These are phyloP conservation scores for Malurus alboscapulatus DNA, from an alignment of 2,113 vertebrate genomes.

Conservation along the genomic window DNA sequence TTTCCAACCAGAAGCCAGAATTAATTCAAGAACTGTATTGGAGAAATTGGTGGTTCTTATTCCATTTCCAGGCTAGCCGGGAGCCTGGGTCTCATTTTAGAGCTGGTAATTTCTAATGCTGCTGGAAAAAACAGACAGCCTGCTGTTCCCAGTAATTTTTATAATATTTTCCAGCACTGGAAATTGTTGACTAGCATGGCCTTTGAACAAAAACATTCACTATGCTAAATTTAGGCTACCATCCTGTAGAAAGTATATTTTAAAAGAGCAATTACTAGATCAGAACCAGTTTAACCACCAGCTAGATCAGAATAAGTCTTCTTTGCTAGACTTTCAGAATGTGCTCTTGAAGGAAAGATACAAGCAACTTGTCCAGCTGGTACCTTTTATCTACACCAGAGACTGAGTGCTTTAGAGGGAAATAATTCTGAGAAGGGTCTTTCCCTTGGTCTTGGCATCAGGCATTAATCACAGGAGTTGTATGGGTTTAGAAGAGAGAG, in stretches of 20 bases:
- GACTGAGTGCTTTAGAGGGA: background rate
- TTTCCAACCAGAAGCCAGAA: slow-evolving; percentile 53
- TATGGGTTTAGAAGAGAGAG: background rate
- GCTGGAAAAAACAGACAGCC: slow-evolving; percentile 47
- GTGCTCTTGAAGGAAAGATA: background rate
- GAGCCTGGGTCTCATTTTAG: slow-evolving; percentile 47
- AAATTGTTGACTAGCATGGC: slow-evolving; percentile 55
- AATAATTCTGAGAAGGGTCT: background rate
- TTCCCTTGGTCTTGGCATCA: background rate
- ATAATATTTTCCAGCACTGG: slow-evolving; percentile 68
- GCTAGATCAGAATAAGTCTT: background rate
- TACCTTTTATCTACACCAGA: background rate
- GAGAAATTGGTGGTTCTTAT: slow-evolving; percentile 37
- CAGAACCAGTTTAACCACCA: background rate
- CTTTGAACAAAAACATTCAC: slow-evolving; percentile 55
- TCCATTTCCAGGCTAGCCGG: slow-evolving; percentile 34
- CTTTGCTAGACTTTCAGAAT: background rate
- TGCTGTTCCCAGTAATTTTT: slow-evolving; percentile 53
- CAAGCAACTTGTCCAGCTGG: background rate
- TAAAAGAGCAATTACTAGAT: slow-evolving; percentile 23
- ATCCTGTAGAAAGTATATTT: slow-evolving; percentile 11
- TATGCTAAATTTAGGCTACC: slow-evolving; percentile 45
- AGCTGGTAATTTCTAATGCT: slow-evolving; percentile 53
- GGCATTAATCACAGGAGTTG: background rate
- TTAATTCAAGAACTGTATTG: slow-evolving; percentile 26